Base-by-base conservation (phyloP, 1,140 invertebrate genomes). In the Eubasilissa regina region DNA sequence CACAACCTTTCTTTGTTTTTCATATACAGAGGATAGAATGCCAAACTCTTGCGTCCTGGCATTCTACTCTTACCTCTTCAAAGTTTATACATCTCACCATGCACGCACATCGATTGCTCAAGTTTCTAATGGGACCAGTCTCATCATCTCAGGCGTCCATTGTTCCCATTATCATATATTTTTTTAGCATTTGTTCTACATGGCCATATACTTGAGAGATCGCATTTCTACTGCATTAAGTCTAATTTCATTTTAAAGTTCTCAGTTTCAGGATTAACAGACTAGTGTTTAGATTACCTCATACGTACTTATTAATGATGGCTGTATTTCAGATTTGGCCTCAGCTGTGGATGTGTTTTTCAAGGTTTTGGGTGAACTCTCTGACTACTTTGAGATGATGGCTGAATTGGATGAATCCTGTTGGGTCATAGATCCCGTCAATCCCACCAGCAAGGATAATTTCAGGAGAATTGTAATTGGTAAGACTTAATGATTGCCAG, bases 351-450 rank as follows among this genome's bases (percentile, higher is more conserved):
- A 78, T 12, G 47, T 15, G 12, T 81, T 81, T 60, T 17, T 53
- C 8, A 43, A 70, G 3, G 56, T 56, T 48, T 55, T 81, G 6
- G 11, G 35, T 17, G 51, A 81, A 58, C 51, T 79, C 6, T 51
- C 56, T 9, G 77, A 79, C 25, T 81, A 81, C 55, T 77, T 81
- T 19, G 74, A 81, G 56, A 55, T 66, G 6, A 79, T 79, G 77
- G 45, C 47, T 6, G 75, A 79, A 53, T 21, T 81, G 43, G 80
- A 81, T 62, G 64, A 56, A 3, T 68, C 44, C 43, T 81, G 80
- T 47, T 81, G 80, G 80, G 68, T 81, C 4, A 81, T 81, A 48
- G 80, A 81, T 48, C 80, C 80, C 0, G 60, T n/a, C 66, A 62
- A 72, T 44, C 62, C 77, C 3, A 77, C 80, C 12, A 60, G 47